Evolutionary conservation across 2,797 vertebrate genomes (phyloP).

Genomic region (Rhinatrema bivittatum): DNA sequence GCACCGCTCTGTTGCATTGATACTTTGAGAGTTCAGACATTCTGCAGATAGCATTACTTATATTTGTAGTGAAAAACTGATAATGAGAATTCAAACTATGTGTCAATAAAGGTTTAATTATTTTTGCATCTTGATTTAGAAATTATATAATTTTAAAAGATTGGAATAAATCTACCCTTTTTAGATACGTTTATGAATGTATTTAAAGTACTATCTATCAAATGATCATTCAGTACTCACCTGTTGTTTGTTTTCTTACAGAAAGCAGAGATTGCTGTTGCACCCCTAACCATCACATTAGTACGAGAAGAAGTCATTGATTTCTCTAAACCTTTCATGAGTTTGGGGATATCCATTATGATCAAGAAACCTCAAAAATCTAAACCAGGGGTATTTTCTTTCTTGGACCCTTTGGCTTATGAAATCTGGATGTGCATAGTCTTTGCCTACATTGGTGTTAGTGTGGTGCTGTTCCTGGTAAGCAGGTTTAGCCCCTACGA

Average conservation of each 20-base stretch:
- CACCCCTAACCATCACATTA: conserved; percentile 94
- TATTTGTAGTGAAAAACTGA: too few relatives aligned
- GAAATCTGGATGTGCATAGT: conserved; percentile 99
- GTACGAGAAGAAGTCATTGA: conserved; percentile 98
- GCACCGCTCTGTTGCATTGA: too few relatives aligned
- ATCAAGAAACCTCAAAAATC: conserved; percentile 99
- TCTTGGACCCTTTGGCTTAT: conserved; percentile 95
- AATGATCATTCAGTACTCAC: neutral
- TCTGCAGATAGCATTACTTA: too few relatives aligned
- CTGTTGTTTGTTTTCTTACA: conserved; percentile 59
- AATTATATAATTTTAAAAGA: too few relatives aligned
- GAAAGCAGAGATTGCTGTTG: conserved; percentile 98
- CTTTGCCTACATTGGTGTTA: conserved; percentile 97
- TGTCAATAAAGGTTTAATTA: too few relatives aligned
- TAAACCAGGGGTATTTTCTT: conserved; percentile 96
- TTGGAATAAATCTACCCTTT: too few relatives aligned
- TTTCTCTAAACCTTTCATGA: conserved; percentile 98
- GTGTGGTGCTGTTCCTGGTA: conserved; percentile 95
- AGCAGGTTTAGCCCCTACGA: conserved; percentile 97
- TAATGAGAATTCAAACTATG: too few relatives aligned
- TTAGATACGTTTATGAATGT: too few relatives aligned
- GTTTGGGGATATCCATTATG: conserved; percentile 97
- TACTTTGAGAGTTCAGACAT: too few relatives aligned
- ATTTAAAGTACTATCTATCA: too few relatives aligned
- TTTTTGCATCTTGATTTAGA: too few relatives aligned